Evolutionary conservation across 2,113 vertebrate genomes (phyloP).

Genomic region (Pogonocichla stellata): DNA sequence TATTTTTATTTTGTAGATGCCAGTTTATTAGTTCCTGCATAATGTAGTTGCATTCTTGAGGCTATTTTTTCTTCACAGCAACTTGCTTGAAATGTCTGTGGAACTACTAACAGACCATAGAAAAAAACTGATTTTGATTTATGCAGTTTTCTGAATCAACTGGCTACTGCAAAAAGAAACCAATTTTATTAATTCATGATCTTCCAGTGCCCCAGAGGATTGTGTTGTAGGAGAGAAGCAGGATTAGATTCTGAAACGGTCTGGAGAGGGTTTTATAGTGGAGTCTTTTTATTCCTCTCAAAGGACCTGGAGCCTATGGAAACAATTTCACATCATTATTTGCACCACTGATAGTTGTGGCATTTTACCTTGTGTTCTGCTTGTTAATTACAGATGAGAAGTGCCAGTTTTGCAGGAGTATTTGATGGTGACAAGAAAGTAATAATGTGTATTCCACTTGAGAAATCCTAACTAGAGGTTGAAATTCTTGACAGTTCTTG

Average conservation of each 20-base stretch:
- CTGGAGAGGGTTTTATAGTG: not conserved
- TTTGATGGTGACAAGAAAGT: not conserved
- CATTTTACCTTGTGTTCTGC: not conserved
- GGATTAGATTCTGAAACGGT: not conserved
- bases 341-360: not conserved
- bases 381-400: slow-evolving; percentile 13
- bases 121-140: not conserved
- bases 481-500: not conserved
- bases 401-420: not conserved
- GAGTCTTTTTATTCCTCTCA: not conserved
- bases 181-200: not conserved
- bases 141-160: not conserved
- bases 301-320: not conserved
- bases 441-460: not conserved
- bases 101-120: not conserved
- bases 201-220: not conserved
- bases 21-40: not conserved
- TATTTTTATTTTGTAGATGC: not conserved
- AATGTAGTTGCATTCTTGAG: not conserved
- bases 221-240: not conserved
- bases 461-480: not conserved
- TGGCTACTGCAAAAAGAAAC: not conserved
- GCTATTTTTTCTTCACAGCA: not conserved
- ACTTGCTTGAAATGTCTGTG: not conserved
- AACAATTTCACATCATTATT: not conserved